These are phyloP conservation scores for Hippotragus niger DNA, from an alignment of 2,113 vertebrate species.

Conservation along the genomic window DNA sequence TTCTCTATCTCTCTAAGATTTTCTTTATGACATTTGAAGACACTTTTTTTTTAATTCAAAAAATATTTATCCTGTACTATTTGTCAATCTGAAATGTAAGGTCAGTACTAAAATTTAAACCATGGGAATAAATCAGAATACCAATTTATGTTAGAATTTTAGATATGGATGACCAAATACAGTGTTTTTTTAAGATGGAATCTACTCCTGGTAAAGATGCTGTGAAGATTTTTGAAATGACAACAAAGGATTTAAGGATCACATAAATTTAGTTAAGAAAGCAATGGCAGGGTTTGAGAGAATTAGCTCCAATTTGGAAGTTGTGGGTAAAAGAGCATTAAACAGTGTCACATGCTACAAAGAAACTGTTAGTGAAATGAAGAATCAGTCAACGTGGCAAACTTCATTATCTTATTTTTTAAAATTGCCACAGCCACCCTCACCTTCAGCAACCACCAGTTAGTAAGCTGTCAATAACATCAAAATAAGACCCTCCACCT, in stretches of 20 bases:
- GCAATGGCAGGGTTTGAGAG: background rate
- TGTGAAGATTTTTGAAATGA: background rate
- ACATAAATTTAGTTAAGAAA: background rate
- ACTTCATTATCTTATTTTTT: background rate
- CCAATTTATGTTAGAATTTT: background rate
- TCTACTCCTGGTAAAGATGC: background rate
- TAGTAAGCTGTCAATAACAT: background rate
- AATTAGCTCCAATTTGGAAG: background rate
- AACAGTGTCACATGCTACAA: background rate
- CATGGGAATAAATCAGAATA: background rate
- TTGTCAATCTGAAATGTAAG: background rate
- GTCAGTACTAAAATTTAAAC: background rate
- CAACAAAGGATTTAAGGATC: background rate
- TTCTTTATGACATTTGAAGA: background rate
- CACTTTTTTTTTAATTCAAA: background rate
- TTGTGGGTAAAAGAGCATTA: background rate
- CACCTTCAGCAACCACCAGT: background rate
- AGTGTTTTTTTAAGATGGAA: background rate
- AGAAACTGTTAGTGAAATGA: background rate
- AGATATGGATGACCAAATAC: background rate
- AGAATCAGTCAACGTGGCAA: background rate
- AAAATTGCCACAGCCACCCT: background rate
- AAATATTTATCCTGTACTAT: background rate
- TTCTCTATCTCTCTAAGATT: background rate
- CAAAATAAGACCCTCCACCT: background rate